Evolutionary conservation across 2,113 vertebrate genomes (phyloP).

Genomic region (Eublepharis macularius): DNA sequence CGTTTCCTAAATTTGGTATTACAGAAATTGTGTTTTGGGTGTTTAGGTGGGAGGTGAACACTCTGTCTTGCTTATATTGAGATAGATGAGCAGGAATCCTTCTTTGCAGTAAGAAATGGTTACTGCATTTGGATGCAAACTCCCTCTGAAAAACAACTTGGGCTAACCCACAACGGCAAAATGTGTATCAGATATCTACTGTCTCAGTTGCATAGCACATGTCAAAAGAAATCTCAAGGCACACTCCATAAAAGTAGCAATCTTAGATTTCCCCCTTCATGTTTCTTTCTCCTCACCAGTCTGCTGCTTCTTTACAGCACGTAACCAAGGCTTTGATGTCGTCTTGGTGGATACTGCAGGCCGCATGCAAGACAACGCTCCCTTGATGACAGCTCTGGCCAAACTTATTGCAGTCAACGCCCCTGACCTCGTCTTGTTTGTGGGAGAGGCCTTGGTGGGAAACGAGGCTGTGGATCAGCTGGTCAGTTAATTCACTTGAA

Average conservation of each 20-base stretch:
- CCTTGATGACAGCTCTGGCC: slow-evolving; percentile 94
- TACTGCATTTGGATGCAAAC: not conserved
- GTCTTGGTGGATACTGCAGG: slow-evolving; percentile 98
- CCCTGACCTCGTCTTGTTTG: slow-evolving; percentile 95
- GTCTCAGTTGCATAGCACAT: not conserved
- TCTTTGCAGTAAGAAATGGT: not conserved
- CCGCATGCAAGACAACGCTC: slow-evolving; percentile 98
- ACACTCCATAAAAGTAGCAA: rapidly evolving
- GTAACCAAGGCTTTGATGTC: slow-evolving; percentile 94
- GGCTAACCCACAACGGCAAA: not conserved
- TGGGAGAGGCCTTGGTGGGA: slow-evolving; percentile 96
- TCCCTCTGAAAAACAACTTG: not conserved
- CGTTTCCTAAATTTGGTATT: not conserved
- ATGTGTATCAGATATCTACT: not conserved
- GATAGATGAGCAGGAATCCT: not conserved
- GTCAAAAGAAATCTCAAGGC: not conserved
- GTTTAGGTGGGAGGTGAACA: too few species aligned
- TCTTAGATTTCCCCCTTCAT: rapidly evolving
- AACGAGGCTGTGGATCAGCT: slow-evolving; percentile 98
- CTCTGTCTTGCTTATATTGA: not conserved
- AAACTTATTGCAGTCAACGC: slow-evolving; percentile 96
- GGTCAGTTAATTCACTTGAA: slow-evolving; percentile 74
- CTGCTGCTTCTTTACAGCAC: slow-evolving; percentile 71
- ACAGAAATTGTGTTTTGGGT: not conserved
- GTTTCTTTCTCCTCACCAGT: not conserved